Base-by-base conservation (phyloP, 2,888 invertebrate genomes). In the Melanostoma scalare region DNA sequence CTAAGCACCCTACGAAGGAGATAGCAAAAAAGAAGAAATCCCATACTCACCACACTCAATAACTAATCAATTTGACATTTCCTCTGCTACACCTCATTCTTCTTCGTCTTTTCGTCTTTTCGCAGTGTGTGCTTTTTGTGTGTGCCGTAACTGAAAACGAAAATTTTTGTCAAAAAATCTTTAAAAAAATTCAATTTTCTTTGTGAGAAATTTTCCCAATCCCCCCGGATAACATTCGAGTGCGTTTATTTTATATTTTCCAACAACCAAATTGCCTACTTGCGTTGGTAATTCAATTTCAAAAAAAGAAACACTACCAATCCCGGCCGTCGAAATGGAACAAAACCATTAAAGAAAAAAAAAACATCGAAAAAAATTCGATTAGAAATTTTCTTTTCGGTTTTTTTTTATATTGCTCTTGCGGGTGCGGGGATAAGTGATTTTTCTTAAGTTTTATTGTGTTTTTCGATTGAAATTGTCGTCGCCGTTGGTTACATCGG, bases 271-370 rank as follows among this genome's bases (percentile, higher is more conserved):
- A 46, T 10, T 33, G 30, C 2, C 33, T 6, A 40, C n/a, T 46
- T 31, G 30, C 48, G 10, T 44, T 53, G 67, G 42, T 55, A 76
- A 72, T 52, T 60, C 10, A 72, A 50, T 63, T 63, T 8, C 6
- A 4, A 30, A 30, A 30, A 56, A 61, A 60, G 30, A 36, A 77
- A 82, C 76, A 69, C 44, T 56, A 80, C 44, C 35, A 46, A 61
- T 38, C 63, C 84, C 84, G 74, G 84, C 74, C 79, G 84, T 56
- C 65, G 79, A 79, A 71, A 84, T 84, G 84, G 74, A 79, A 79
- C 84, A 71, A 84, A 79, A 65, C 84, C 79, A 84, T 79, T 84
- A 67, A 74, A 58, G 56, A 44, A 73, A 44, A 56, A 53, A 60
- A 36, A 42, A 68, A 68, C 38, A 60, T 31, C 10, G 44, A 40